These are phyloP conservation scores for Crioceris asparagi DNA, from an alignment of 2,888 invertebrate species.

Conservation along the genomic window DNA sequence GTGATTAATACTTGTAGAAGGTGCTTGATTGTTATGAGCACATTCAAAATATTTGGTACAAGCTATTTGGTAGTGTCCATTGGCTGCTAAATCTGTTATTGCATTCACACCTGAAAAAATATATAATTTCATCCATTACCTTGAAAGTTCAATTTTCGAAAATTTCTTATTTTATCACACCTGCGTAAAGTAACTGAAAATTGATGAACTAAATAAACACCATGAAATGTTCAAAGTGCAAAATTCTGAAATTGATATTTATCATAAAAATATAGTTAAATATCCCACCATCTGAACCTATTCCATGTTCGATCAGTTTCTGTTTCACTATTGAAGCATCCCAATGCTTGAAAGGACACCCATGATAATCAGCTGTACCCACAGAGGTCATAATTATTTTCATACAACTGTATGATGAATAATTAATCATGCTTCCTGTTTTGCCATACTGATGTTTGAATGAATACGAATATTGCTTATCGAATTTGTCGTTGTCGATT, in stretches of 20 bases:
- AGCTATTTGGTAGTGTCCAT: slow-evolving; percentile 78
- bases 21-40: slow-evolving; percentile 49
- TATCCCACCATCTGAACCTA: slow-evolving; percentile 48
- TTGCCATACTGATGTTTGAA: slow-evolving; percentile 92
- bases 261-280: slow-evolving; percentile 7
- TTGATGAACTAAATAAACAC: too few relatives aligned
- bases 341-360: slow-evolving; percentile 85
- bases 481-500: slow-evolving; percentile 78
- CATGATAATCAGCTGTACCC: slow-evolving; percentile 77
- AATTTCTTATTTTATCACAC: too few relatives aligned
- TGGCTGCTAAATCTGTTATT: slow-evolving; percentile 59
- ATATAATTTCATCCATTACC: not conserved
- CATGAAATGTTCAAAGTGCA: too few relatives aligned
- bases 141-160: not conserved
- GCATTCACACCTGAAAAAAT: slow-evolving; percentile 51
- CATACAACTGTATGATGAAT: slow-evolving; percentile 83
- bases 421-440: slow-evolving; percentile 82
- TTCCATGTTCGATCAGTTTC: slow-evolving; percentile 56
- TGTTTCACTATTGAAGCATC: slow-evolving; percentile 61
- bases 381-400: slow-evolving; percentile 72
- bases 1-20: slow-evolving; percentile 66
- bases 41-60: slow-evolving; percentile 81
- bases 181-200: too few relatives aligned
- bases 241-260: too few relatives aligned
- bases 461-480: slow-evolving; percentile 83